Evolutionary conservation across 2,113 vertebrate genomes (phyloP).

Genomic region (Antennarius striatus): DNA sequence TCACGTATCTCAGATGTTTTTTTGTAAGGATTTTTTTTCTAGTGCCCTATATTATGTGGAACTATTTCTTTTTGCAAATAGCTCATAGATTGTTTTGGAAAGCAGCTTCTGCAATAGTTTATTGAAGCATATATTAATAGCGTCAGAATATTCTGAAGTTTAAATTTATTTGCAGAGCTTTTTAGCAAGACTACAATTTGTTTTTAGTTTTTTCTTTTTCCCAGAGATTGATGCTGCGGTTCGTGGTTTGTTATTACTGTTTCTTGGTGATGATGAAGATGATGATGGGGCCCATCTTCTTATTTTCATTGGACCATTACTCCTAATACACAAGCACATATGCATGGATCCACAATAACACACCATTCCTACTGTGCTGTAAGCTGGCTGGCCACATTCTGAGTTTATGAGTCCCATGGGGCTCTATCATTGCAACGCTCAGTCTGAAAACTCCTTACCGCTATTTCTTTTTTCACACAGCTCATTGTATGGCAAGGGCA

Average conservation of each 20-base stretch:
- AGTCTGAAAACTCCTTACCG: slow-evolving; percentile 35
- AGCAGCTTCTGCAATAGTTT: background rate
- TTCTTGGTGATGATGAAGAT: background rate
- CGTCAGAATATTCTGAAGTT: background rate
- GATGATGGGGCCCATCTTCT: slow-evolving; percentile 24
- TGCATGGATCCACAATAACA: slow-evolving; percentile 7
- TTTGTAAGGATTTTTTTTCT: background rate
- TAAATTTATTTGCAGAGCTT: slow-evolving; percentile 11
- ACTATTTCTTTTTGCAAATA: background rate
- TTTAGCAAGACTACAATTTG: slow-evolving; percentile 2
- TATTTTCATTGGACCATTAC: slow-evolving; percentile 34
- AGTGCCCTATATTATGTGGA: background rate
- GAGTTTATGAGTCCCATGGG: slow-evolving; percentile 29
- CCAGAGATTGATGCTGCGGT: background rate
- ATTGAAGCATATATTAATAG: background rate
- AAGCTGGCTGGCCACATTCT: slow-evolving; percentile 51
- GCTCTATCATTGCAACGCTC: slow-evolving; percentile 31
- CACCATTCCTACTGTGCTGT: slow-evolving; percentile 29
- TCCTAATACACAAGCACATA: slow-evolving; percentile 19
- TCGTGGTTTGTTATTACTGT: slow-evolving; percentile 21
- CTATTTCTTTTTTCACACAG: slow-evolving; percentile 20
- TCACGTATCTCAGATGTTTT: no score
- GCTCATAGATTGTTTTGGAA: background rate
- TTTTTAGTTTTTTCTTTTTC: background rate
- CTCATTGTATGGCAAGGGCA: slow-evolving; percentile 23